These are phyloP conservation scores for Cyclophora albipunctata DNA, from an alignment of 2,888 invertebrate genomes.

Conservation along the genomic window DNA sequence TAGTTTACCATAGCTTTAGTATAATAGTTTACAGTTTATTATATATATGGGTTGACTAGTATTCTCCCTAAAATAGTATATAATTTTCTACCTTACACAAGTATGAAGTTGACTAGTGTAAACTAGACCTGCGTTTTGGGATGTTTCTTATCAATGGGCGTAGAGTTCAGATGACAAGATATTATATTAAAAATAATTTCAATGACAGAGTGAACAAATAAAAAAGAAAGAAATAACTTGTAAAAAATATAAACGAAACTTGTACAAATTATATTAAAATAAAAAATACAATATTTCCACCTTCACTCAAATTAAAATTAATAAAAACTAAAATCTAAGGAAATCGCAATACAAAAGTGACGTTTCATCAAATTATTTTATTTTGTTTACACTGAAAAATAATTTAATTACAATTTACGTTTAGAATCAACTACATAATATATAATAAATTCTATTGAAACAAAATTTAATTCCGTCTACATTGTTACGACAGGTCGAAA, in stretches of 20 bases:
- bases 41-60: too few species aligned
- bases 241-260: constrained; percentile 20
- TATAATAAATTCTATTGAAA: constrained; percentile 2
- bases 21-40: too few species aligned
- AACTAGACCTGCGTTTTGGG: too few species aligned
- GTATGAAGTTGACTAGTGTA: too few species aligned
- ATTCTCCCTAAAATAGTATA: too few species aligned
- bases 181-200: too few species aligned
- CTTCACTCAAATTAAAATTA: constrained; percentile 20
- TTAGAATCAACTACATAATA: constrained; percentile 8
- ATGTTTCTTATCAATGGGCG: too few species aligned
- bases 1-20: too few species aligned
- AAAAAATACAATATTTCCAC: constrained; percentile 17
- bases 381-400: constrained; percentile 40
- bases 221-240: constrained; percentile 15
- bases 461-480: background rate
- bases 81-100: too few species aligned
- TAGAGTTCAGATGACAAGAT: too few species aligned
- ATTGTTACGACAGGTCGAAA: background rate
- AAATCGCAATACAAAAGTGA: constrained; percentile 29
- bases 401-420: constrained; percentile 32
- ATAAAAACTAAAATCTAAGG: constrained; percentile 17
- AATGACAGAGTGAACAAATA: background rate
- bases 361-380: constrained; percentile 37
- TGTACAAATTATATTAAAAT: constrained; percentile 22